Percentiles rank a stretch among this genome's conserved stretches.
phyloP scores from a whole-genome alignment of 2,113 vertebrate species.

The Cyprinodon tularosa region DNA sequence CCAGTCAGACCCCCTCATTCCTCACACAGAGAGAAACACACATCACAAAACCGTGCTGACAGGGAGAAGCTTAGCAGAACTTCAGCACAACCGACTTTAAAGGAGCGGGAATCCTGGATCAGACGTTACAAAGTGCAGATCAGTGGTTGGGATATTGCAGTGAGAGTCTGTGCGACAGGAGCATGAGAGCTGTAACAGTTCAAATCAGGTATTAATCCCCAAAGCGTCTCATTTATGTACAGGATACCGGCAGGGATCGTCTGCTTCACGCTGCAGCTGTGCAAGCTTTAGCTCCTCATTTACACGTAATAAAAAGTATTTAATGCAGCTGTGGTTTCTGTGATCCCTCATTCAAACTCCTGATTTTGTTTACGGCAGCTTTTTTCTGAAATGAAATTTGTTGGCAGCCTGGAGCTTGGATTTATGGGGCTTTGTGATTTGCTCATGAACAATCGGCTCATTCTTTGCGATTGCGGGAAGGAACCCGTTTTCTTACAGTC shows the following conservation, averaged over 20 bases:
- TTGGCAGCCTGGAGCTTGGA: conserved; percentile 19
- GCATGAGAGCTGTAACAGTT: background rate
- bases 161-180: background rate
- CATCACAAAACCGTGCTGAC: conserved; percentile 9
- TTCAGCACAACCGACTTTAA: no score
- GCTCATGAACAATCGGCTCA: conserved; percentile 50
- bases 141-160: background rate
- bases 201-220: background rate
- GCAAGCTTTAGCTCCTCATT: background rate
- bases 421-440: conserved; percentile 30
- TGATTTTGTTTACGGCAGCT: no score
- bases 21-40: background rate
- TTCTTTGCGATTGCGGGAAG: conserved; percentile 49
- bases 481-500: conserved; percentile 26
- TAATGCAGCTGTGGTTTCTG: background rate
- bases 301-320: conserved; percentile 2
- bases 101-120: background rate
- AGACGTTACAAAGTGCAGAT: conserved; percentile 15
- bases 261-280: background rate
- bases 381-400: background rate
- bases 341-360: conserved; percentile 8
- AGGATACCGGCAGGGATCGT: background rate
- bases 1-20: background rate
- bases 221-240: conserved; percentile 10
- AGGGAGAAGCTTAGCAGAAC: conserved; percentile 32